Evolutionary conservation across 2,888 invertebrate genomes (phyloP).

Genomic region (Xestobium rufovillosum): DNA sequence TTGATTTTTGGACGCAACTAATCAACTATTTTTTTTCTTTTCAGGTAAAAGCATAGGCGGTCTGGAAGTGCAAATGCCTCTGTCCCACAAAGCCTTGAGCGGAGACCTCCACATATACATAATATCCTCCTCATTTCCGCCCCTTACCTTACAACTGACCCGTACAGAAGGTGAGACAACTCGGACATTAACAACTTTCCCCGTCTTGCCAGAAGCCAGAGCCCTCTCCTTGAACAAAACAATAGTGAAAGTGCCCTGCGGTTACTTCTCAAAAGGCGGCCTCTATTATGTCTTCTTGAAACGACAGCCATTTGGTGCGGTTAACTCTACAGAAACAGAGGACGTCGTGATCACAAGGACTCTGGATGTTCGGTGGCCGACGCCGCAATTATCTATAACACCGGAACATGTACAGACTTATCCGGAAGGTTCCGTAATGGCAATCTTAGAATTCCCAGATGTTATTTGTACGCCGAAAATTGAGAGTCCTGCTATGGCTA

Average conservation of each 20-base stretch:
- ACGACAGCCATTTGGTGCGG: constrained; percentile 29
- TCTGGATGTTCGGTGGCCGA: constrained; percentile 77
- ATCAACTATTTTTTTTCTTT: no score
- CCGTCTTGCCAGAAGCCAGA: constrained; percentile 39
- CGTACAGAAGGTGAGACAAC: constrained; percentile 40
- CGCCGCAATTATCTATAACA: constrained; percentile 60
- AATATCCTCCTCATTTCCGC: constrained; percentile 41
- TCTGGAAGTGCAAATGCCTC: no score
- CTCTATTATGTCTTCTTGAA: constrained; percentile 51
- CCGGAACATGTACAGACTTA: constrained; percentile 74
- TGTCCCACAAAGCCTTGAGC: constrained; percentile 67
- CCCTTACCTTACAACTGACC: constrained; percentile 42
- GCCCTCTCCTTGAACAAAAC: constrained; percentile 36
- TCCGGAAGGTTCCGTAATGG: constrained; percentile 66
- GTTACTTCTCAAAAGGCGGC: constrained; percentile 67
- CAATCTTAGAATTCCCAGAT: constrained; percentile 67
- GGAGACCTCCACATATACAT: constrained; percentile 72
- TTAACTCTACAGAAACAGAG: constrained; percentile 18
- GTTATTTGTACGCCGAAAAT: constrained; percentile 61
- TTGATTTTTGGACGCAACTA: no score
- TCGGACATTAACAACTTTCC: constrained; percentile 37
- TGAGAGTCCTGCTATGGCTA: constrained; percentile 45
- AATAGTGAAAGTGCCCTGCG: constrained; percentile 52
- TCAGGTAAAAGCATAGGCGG: no score
- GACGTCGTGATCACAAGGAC: constrained; percentile 44